Evolutionary conservation across 2,888 invertebrate species (phyloP).

Genomic region (Oeneis ivallda): DNA sequence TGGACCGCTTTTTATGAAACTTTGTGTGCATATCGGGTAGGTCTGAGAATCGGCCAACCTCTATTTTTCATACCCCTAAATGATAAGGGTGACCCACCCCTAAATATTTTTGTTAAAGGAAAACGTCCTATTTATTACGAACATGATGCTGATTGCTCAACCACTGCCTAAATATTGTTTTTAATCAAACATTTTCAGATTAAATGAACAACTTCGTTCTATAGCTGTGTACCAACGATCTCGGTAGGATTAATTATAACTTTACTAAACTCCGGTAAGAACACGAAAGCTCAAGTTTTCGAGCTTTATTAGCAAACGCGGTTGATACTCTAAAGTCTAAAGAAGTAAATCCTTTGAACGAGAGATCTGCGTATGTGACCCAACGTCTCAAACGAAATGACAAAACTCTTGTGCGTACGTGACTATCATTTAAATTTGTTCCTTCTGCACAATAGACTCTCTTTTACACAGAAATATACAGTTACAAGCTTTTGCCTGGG

Average conservation of each 20-base stretch:
- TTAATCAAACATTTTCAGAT: constrained; percentile 3
- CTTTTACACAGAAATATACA: constrained; percentile 55
- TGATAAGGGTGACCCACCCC: too few species aligned
- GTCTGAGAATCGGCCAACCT: too few species aligned
- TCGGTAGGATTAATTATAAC: constrained; percentile 43
- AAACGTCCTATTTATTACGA: too few species aligned
- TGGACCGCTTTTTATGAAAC: too few species aligned
- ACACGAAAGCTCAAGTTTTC: constrained; percentile 40
- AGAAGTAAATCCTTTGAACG: constrained; percentile 40
- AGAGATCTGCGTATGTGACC: constrained; percentile 65
- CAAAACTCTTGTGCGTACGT: constrained; percentile 60
- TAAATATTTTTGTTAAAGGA: too few species aligned
- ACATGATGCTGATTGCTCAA: too few species aligned
- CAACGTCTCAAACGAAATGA: constrained; percentile 67
- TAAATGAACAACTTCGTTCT: constrained; percentile 27
- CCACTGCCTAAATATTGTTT: neutral
- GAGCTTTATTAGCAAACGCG: constrained; percentile 41
- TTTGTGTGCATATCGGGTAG: too few species aligned
- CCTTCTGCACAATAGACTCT: constrained; percentile 73
- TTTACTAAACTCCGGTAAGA: constrained; percentile 37
- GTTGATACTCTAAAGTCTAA: constrained; percentile 32
- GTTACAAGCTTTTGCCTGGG: neutral
- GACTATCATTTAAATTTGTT: constrained; percentile 73
- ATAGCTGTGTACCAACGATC: constrained; percentile 20
- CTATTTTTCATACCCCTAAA: too few species aligned